phyloP scores from a whole-genome alignment of 2,888 invertebrate genomes.

The Tromatobia lineatoria region DNA sequence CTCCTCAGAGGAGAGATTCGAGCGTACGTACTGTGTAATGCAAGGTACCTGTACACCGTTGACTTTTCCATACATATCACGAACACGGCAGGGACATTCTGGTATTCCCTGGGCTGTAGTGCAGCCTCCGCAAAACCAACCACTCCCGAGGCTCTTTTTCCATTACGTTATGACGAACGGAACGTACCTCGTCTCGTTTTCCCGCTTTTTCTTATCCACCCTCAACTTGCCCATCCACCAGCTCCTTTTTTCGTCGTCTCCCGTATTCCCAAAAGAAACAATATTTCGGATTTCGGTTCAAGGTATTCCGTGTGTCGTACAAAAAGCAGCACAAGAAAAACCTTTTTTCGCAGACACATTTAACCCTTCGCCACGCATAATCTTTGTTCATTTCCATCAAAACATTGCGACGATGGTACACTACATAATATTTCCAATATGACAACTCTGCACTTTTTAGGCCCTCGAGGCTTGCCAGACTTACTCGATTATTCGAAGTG shows the following conservation, averaged over 20 bases:
- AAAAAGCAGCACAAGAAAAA: neutral
- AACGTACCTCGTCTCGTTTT: constrained; percentile 48
- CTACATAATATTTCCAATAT: neutral
- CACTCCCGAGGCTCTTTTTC: constrained; percentile 67
- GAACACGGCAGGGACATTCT: constrained; percentile 1
- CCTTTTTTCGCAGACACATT: neutral
- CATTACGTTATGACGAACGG: constrained; percentile 67
- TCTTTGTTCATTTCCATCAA: neutral
- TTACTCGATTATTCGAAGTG: neutral
- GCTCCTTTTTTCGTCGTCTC: constrained; percentile 15
- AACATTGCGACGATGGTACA: neutral
- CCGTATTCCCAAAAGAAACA: constrained; percentile 62
- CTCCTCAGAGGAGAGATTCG: constrained; percentile 46
- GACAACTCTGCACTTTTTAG: neutral
- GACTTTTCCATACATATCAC: constrained; percentile 57
- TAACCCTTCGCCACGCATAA: neutral
- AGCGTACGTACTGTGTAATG: constrained; percentile 48
- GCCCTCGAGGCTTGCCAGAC: neutral
- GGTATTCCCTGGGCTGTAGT: constrained; percentile 50
- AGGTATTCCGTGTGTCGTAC: constrained; percentile 29
- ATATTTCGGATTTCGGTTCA: constrained; percentile 52
- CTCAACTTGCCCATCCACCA: neutral
- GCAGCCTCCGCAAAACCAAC: constrained; percentile 16
- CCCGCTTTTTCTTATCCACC: constrained; percentile 18
- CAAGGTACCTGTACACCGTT: constrained; percentile 38